Evolutionary conservation across 1,140 invertebrate genomes (phyloP).

Genomic region (Papilio dardanus): DNA sequence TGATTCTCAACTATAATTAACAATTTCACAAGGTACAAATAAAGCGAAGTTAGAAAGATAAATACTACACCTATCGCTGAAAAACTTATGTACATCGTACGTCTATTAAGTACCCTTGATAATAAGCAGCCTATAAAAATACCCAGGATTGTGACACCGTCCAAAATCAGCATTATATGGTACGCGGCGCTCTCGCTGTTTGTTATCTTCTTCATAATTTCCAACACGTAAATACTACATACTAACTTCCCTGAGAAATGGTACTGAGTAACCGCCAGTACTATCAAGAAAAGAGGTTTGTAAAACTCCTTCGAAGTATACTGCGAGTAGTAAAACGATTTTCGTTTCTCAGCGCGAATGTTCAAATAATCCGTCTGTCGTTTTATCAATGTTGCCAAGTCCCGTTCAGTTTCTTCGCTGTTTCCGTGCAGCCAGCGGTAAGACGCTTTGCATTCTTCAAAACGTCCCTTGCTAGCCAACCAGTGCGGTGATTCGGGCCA

Average conservation of each 20-base stretch:
- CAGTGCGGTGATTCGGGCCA: slow-evolving; percentile 52
- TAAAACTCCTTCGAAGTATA: slow-evolving; percentile 29
- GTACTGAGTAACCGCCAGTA: slow-evolving; percentile 39
- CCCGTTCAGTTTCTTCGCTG: slow-evolving; percentile 37
- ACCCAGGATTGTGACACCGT: slow-evolving; percentile 47
- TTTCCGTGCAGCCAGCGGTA: slow-evolving; percentile 51
- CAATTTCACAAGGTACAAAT: slow-evolving; percentile 48
- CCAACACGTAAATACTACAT: slow-evolving; percentile 50
- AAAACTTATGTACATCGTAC: slow-evolving; percentile 41
- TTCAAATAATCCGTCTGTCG: slow-evolving; percentile 17
- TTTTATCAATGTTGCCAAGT: slow-evolving; percentile 30
- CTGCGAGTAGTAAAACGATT: neutral
- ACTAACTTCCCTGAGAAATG: slow-evolving; percentile 55
- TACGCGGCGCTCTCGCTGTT: slow-evolving; percentile 42
- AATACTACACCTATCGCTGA: slow-evolving; percentile 41
- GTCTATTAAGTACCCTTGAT: slow-evolving; percentile 42
- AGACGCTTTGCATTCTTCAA: slow-evolving; percentile 40
- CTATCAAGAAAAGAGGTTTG: slow-evolving; percentile 19
- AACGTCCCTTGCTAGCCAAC: slow-evolving; percentile 45
- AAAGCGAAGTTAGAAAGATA: slow-evolving; percentile 47
- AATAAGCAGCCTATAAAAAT: slow-evolving; percentile 49
- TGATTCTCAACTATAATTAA: slow-evolving; percentile 45
- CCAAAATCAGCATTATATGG: slow-evolving; percentile 49
- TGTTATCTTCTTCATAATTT: slow-evolving; percentile 53
- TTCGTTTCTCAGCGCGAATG: neutral